A percentile compares a stretch with the other conserved stretches of the same genome.
Evolutionary conservation across 2,113 vertebrate genomes (phyloP).

Genomic region (Nesoenas mayeri): DNA sequence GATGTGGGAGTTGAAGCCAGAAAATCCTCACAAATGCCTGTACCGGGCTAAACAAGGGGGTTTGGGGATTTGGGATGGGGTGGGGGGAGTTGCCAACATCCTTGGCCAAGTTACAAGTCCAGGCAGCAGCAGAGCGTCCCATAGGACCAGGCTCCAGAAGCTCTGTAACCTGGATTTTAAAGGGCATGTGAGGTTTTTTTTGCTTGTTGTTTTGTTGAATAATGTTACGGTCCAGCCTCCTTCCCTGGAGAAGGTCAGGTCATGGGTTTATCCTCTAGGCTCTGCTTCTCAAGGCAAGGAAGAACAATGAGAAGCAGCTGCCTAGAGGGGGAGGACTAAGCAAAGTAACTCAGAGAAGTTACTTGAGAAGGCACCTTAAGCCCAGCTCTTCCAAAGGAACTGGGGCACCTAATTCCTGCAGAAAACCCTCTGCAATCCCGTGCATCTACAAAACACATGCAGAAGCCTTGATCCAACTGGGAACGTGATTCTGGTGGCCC

Average conservation of each 20-base stretch:
- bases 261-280: background rate
- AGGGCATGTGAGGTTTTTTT: background rate
- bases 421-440: background rate
- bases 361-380: background rate
- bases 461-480: background rate
- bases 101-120: background rate
- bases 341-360: background rate
- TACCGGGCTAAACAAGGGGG: accelerated
- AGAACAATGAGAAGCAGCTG: background rate
- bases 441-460: background rate
- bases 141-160: background rate
- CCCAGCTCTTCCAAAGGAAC: background rate
- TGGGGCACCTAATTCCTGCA: background rate
- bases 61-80: background rate
- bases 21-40: background rate
- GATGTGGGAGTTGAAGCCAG: background rate
- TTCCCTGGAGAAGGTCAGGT: background rate
- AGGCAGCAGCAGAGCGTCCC: background rate
- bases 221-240: background rate
- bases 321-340: background rate
- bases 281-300: background rate
- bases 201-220: background rate
- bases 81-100: background rate
- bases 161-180: background rate
- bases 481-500: accelerated